Conservation (phyloP, 2,113 vertebrate species). For the Falco punctatus region DNA sequence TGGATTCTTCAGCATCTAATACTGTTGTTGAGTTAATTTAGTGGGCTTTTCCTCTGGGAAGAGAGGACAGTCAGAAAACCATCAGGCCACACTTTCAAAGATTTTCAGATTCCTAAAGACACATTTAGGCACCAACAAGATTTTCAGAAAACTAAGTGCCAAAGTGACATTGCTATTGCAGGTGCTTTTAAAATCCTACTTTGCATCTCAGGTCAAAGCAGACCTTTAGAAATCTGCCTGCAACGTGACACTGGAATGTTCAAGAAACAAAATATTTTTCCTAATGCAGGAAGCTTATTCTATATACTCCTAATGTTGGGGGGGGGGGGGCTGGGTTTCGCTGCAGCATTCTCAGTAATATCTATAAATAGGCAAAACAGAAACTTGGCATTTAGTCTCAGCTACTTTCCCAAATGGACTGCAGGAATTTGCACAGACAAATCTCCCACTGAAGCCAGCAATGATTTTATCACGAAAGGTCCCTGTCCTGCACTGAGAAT, state of each 20-base stretch:
- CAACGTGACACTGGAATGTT: neutral
- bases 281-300: neutral
- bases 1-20: neutral
- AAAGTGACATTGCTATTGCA: neutral
- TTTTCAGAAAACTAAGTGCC: neutral
- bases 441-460: neutral
- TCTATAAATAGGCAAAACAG: neutral
- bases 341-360: constrained; percentile 1
- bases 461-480: neutral
- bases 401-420: neutral
- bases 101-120: neutral
- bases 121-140: neutral
- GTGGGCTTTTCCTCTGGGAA: neutral
- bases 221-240: neutral
- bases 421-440: neutral
- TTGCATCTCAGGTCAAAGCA: neutral
- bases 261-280: neutral
- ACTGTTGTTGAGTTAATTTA: neutral
- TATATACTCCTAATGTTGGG: neutral
- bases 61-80: neutral
- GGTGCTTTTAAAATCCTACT: neutral
- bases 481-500: neutral
- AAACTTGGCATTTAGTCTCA: neutral
- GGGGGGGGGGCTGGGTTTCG: neutral
- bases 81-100: neutral